phyloP scores from a whole-genome alignment of 2,888 invertebrate genomes.

The Tipula lateralis region DNA sequence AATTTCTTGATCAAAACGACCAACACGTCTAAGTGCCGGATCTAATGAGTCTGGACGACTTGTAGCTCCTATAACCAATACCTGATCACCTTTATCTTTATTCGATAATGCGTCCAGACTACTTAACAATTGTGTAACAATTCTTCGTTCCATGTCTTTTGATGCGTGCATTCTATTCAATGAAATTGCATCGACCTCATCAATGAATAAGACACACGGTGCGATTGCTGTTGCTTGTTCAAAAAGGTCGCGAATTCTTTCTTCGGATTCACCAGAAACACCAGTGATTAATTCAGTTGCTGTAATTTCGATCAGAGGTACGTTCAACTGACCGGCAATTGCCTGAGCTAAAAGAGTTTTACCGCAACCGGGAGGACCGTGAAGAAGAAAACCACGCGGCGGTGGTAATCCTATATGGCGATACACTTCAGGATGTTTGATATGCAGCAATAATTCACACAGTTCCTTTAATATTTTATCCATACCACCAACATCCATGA shows the following conservation, averaged over 20 bases:
- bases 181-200: slow-evolving; percentile 96
- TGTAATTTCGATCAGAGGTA: slow-evolving; percentile 81
- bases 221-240: slow-evolving; percentile 74
- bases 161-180: slow-evolving; percentile 84
- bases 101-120: slow-evolving; percentile 70
- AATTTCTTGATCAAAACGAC: slow-evolving; percentile 91
- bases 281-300: slow-evolving; percentile 92
- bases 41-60: slow-evolving; percentile 90
- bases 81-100: slow-evolving; percentile 44
- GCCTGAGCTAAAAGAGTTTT: slow-evolving; percentile 78
- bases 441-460: slow-evolving; percentile 73
- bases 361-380: slow-evolving; percentile 96
- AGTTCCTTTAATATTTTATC: slow-evolving; percentile 65
- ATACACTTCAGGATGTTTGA: slow-evolving; percentile 89
- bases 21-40: slow-evolving; percentile 84
- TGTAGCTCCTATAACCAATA: slow-evolving; percentile 89
- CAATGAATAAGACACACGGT: slow-evolving; percentile 86
- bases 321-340: slow-evolving; percentile 79
- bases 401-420: slow-evolving; percentile 76
- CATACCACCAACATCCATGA: slow-evolving; percentile 72
- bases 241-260: slow-evolving; percentile 85
- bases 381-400: slow-evolving; percentile 84
- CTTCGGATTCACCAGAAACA: slow-evolving; percentile 93
- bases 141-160: slow-evolving; percentile 92
- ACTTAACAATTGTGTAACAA: slow-evolving; percentile 86